These are phyloP conservation scores for Nettapus auritus DNA, from an alignment of 2,113 vertebrate genomes.

Conservation along the genomic window DNA sequence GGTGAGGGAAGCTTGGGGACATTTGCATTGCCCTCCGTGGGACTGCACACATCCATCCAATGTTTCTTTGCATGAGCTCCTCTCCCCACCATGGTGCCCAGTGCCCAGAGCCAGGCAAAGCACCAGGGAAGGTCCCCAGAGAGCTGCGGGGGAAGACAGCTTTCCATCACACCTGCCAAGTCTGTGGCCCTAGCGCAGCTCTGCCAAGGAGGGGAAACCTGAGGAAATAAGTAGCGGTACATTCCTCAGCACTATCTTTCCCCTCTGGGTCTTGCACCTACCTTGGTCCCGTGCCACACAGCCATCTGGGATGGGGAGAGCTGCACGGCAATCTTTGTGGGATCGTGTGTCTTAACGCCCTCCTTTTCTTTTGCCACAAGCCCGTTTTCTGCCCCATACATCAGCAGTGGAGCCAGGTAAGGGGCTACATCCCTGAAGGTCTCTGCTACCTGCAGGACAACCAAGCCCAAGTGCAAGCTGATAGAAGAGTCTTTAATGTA, in stretches of 20 bases:
- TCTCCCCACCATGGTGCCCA: background rate
- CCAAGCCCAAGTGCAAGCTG: background rate
- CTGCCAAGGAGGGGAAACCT: constrained; percentile 33
- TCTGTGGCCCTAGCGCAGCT: background rate
- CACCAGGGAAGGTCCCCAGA: background rate
- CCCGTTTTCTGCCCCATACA: background rate
- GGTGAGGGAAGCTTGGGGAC: background rate
- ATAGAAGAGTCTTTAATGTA: background rate
- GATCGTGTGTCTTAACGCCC: background rate
- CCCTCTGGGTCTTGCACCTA: background rate
- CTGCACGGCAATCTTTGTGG: background rate
- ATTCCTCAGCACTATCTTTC: constrained; percentile 17
- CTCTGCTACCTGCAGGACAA: background rate
- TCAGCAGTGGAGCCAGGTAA: background rate
- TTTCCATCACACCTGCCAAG: background rate
- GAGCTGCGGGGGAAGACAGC: background rate
- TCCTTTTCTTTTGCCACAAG: background rate
- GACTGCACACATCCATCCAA: background rate
- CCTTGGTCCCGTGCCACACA: background rate
- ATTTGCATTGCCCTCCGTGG: fast-evolving
- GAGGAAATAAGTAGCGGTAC: background rate
- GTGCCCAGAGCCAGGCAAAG: background rate
- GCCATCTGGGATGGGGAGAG: background rate
- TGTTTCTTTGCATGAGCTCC: background rate
- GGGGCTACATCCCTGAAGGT: background rate